A percentile compares a stretch with the other conserved stretches of the same genome.
Evolutionary conservation across 2,113 vertebrate genomes (phyloP).

Genomic region (Rhinopithecus roxellana): DNA sequence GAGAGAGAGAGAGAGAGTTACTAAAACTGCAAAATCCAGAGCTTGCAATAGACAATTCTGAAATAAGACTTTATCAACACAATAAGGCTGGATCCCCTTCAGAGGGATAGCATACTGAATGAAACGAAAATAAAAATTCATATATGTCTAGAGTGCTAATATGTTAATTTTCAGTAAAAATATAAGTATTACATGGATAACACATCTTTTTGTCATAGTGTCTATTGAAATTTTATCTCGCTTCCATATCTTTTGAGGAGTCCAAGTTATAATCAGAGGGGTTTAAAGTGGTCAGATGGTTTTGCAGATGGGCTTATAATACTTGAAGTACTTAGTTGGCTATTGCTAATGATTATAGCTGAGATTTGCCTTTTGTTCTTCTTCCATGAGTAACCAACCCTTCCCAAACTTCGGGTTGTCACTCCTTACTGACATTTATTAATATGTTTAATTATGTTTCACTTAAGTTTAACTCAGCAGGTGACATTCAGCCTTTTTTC

Average conservation of each 20-base stretch:
- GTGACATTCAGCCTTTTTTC: neutral
- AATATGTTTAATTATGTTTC: neutral
- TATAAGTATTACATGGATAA: neutral
- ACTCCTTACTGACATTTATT: neutral
- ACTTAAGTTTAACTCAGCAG: neutral
- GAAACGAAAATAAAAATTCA: neutral
- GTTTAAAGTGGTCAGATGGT: neutral
- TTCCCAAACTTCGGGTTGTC: neutral
- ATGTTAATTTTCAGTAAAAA: neutral
- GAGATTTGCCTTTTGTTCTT: neutral
- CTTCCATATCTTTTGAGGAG: neutral
- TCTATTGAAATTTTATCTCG: neutral
- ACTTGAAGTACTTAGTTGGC: neutral
- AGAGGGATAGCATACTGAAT: neutral
- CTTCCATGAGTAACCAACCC: neutral
- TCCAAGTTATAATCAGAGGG: neutral
- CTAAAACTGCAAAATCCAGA: neutral
- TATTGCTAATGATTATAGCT: neutral
- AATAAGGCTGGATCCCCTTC: neutral
- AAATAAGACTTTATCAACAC: neutral
- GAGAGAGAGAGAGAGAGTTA: neutral
- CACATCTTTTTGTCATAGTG: accelerated
- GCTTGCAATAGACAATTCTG: neutral
- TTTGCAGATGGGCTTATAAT: slow-evolving; percentile 29
- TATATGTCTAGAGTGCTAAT: neutral